These are phyloP conservation scores for Ciona savignyi DNA, from an alignment of 23 tunicate species.

Conservation along the genomic window DNA sequence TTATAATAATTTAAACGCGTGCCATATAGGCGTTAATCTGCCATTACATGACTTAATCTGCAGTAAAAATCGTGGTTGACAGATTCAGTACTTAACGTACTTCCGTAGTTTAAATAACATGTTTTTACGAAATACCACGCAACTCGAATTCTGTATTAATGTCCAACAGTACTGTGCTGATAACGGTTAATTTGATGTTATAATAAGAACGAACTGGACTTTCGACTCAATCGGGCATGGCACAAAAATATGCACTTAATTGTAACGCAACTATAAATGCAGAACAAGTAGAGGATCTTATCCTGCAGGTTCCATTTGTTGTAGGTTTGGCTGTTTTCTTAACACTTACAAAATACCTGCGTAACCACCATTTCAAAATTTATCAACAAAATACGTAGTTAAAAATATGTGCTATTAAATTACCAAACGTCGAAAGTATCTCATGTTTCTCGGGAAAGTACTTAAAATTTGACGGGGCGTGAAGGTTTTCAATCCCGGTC, in stretches of 20 bases:
- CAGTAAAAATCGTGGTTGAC: neutral
- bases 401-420: too few relatives aligned
- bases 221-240: too few relatives aligned
- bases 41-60: neutral
- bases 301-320: too few relatives aligned
- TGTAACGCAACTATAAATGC: too few relatives aligned
- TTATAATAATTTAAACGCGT: neutral
- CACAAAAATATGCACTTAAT: too few relatives aligned
- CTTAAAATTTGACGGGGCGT: neutral
- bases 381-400: neutral
- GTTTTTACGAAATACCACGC: neutral
- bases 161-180: too few relatives aligned
- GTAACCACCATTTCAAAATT: too few relatives aligned
- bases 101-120: neutral
- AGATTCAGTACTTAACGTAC: neutral
- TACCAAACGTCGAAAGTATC: neutral
- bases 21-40: neutral
- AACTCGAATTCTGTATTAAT: too few relatives aligned
- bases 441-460: neutral
- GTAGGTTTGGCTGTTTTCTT: too few relatives aligned
- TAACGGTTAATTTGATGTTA: too few relatives aligned
- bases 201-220: too few relatives aligned
- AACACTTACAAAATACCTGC: neutral
- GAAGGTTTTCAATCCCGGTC: neutral
- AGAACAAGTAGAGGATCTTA: too few relatives aligned